Conservation (phyloP, 1,140 invertebrate species). For the Dreissena polymorpha region DNA sequence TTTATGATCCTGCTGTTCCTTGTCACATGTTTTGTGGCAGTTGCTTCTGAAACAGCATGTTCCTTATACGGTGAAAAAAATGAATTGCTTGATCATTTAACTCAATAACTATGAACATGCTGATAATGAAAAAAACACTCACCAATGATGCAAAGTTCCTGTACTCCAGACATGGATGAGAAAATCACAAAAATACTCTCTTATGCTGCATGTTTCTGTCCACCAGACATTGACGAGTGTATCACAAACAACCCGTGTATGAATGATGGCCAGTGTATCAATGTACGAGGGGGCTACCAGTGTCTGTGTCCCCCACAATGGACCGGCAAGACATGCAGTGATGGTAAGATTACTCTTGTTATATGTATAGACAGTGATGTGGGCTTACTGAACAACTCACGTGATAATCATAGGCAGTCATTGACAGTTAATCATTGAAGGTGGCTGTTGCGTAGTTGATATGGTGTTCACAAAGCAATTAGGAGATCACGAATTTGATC, state of each 20-base stretch:
- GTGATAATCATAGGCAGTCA: no score
- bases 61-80: no score
- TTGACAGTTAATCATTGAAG: no score
- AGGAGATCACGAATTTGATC: no score
- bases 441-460: no score
- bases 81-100: no score
- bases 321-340: conserved; percentile 49
- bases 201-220: neutral
- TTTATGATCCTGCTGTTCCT: no score
- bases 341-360: conserved; percentile 39
- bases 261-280: conserved; percentile 61
- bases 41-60: no score
- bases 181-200: neutral
- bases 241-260: conserved; percentile 54
- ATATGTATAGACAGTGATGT: neutral
- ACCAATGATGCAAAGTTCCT: neutral
- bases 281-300: conserved; percentile 38
- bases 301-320: conserved; percentile 80
- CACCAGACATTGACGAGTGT: conserved; percentile 48
- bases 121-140: no score
- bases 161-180: conserved; percentile 41
- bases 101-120: no score
- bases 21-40: no score
- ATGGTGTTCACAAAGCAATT: no score
- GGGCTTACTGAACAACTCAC: neutral